Evolutionary conservation across 2,888 invertebrate species (phyloP), one percentile per base, ranked within the genome.

Genomic region (Tetranychus truncatus): DNA sequence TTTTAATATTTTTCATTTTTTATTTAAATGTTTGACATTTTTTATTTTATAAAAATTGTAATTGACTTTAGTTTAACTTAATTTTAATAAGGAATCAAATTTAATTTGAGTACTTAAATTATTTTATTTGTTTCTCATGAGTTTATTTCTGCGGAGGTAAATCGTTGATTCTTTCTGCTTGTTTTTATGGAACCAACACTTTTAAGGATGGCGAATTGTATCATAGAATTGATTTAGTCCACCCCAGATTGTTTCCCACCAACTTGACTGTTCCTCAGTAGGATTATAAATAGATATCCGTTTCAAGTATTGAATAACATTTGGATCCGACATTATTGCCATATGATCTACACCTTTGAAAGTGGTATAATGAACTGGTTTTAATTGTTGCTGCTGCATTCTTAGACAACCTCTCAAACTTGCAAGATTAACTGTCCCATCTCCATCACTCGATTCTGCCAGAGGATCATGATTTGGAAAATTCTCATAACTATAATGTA

Each of bases 371-470:
- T 87, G 87, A 71, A 92, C 85, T 78, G 85, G 83, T 78, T 87
- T 86, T 80, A 87, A 85, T 80, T 90, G 89, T 76, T 86, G 82
- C 0, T 79, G 79, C 66, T 79, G 77, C 95, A 95, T 97, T 77
- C 86, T 85, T 74, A 87, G 83, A 83, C 97, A 97, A 1, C 90
- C 94, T 80, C 87, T 85, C 21, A 97, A 86, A 76, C 95, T 95
- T 78, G 92, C 87, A 77, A 87, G 81, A 85, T 97, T 97, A 0
- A 97, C 97, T 0, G 97, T 97, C 18, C 97, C 97, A 85, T 99
- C 99, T 1, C 99, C 99, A 82, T 93, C 89, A 5, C 95, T 97
- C 79, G 85, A 82, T 8, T 86, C 82, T 74, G 91, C 84, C 24
- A 84, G 83, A 0, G 92, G 92, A 80, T 86, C 87, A 18, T 88